These are phyloP conservation scores for Bembecia ichneumoniformis DNA, from an alignment of 2,888 invertebrate genomes.

Conservation along the genomic window DNA sequence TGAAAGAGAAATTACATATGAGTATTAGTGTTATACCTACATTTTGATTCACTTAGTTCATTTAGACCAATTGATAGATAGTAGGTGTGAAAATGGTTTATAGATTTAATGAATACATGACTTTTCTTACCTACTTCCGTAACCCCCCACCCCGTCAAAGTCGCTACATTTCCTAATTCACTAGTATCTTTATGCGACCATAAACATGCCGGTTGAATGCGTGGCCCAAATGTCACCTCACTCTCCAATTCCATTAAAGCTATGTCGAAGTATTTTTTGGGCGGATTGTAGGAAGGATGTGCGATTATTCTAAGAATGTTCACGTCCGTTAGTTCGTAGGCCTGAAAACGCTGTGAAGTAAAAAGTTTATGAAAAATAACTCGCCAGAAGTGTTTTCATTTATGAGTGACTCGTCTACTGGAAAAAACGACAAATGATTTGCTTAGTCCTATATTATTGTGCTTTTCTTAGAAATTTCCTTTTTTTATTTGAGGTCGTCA, in stretches of 20 bases:
- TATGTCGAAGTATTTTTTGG: slow-evolving; percentile 24
- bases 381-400: too few relatives aligned
- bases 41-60: not conserved
- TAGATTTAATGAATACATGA: not conserved
- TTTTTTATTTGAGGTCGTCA: too few relatives aligned
- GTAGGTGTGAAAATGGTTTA: too few relatives aligned
- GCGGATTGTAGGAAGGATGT: slow-evolving; percentile 19
- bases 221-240: slow-evolving; percentile 10
- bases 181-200: slow-evolving; percentile 12
- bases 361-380: too few relatives aligned
- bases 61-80: not conserved
- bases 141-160: slow-evolving; percentile 25
- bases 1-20: too few relatives aligned
- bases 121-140: slow-evolving; percentile 15
- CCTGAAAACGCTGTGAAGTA: not conserved
- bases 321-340: not conserved
- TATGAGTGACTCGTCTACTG: too few relatives aligned
- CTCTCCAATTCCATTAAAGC: slow-evolving; percentile 19
- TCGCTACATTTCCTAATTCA: slow-evolving; percentile 7
- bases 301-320: slow-evolving; percentile 10
- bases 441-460: too few relatives aligned
- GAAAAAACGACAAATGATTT: too few relatives aligned
- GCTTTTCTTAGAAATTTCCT: too few relatives aligned
- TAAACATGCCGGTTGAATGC: slow-evolving; percentile 21
- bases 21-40: too few relatives aligned